These are phyloP conservation scores for Ophraella communa DNA, from an alignment of 2,888 invertebrate species.

Conservation along the genomic window DNA sequence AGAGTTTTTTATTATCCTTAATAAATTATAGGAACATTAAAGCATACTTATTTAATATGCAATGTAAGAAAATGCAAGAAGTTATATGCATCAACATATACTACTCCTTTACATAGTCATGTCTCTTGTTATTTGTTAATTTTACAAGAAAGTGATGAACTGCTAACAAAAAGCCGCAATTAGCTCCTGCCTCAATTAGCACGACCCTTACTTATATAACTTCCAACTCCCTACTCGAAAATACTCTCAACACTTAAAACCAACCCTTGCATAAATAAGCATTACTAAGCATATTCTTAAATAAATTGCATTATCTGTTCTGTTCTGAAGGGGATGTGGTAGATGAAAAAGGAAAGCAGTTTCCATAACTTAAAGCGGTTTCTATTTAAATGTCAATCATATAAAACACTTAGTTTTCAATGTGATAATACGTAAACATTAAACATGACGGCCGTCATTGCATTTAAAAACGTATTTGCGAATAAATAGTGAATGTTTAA, in stretches of 20 bases:
- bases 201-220: slow-evolving; percentile 18
- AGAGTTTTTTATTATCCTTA: too few relatives aligned
- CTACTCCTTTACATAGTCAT: not conserved
- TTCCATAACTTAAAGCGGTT: slow-evolving; percentile 1
- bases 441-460: too few relatives aligned
- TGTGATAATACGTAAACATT: not conserved
- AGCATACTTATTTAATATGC: too few relatives aligned
- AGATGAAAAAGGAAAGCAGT: not conserved
- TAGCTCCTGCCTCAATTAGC: slow-evolving; percentile 23
- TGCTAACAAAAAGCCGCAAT: slow-evolving; percentile 20
- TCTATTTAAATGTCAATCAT: slow-evolving; percentile 21
- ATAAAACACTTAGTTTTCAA: slow-evolving; percentile 6
- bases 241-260: slow-evolving; percentile 18
- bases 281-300: slow-evolving; percentile 35
- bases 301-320: slow-evolving; percentile 26
- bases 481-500: too few relatives aligned
- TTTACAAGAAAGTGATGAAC: slow-evolving; percentile 15
- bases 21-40: too few relatives aligned
- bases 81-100: not conserved
- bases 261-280: slow-evolving; percentile 31
- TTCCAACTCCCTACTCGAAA: slow-evolving; percentile 1
- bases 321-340: not conserved
- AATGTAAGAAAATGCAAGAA: not conserved
- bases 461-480: too few relatives aligned
- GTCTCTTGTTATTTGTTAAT: slow-evolving; percentile 14